Base-by-base conservation (phyloP, 2,888 invertebrate genomes). In the Chouioia cunea region DNA sequence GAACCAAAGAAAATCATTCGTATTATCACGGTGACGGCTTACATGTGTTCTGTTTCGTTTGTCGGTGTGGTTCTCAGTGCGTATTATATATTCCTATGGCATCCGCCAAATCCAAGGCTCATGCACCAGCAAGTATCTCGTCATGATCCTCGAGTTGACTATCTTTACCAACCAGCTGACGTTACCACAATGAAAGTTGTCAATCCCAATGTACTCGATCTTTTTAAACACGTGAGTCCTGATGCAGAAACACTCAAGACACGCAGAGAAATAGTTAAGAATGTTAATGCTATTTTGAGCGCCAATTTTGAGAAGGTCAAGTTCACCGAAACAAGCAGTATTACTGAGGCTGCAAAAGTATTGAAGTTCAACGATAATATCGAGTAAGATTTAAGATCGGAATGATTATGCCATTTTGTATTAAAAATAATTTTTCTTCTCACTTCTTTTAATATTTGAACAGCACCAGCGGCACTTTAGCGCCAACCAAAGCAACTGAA, bases 81-180 rank as follows among this genome's bases (percentile, higher is more conserved):
- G 63, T 95, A 95, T 85, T 95, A 95, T 85, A 89, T 94, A 74
- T 92, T 93, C 81, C 89, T 94, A 79, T 95, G 94, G 94, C 90
- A 92, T 79, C 93, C 93, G 1, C 89, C 90, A 69, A 82, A 83
- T 66, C 87, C 90, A 63, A 85, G 86, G 47, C 83, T 83, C 23
- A 76, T 85, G 15, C 76, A 77, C 48, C 62, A 69, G 27, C 69
- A 71, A 14, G 65, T 36, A 36, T 6, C 36, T 36, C 48, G 56
- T 74, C 12, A 54, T 43, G 69, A 71, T 16, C 22, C 50, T 6
- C 50, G 53, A 3, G 18, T 65, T n/a, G 52, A 62, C 36, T 46
- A 57, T 16, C 58, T 27, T 4, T 6, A 36, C 12, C 10, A 36
- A 12, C 36, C 6, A 12, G 10, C 36, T 10, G 52, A 52, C 14